Evolutionary conservation across 2,888 invertebrate species (phyloP).

Genomic region (Lasioglossum malachurum): DNA sequence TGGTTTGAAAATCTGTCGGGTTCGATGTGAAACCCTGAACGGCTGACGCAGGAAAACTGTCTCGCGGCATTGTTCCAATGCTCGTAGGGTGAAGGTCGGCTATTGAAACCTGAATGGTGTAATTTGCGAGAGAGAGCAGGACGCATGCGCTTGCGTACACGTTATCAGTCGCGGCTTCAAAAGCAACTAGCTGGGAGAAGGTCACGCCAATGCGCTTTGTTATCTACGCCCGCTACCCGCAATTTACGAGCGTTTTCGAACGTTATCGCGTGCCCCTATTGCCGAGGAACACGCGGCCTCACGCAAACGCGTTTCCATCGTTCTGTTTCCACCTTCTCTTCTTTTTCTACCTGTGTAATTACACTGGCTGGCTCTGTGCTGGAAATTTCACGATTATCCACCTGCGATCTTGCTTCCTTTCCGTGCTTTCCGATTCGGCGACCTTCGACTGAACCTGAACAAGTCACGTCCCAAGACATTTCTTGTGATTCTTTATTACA

Average conservation of each 20-base stretch:
- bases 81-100: conserved; percentile 78
- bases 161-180: conserved; percentile 71
- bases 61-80: conserved; percentile 43
- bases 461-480: not conserved
- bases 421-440: not conserved
- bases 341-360: not conserved
- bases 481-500: not conserved
- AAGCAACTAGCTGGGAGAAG: conserved; percentile 65
- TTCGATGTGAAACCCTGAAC: conserved; percentile 6
- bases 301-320: conserved; percentile 34
- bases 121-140: conserved; percentile 54
- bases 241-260: conserved; percentile 73
- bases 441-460: not conserved
- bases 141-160: conserved; percentile 40
- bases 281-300: conserved; percentile 52
- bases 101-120: conserved; percentile 73
- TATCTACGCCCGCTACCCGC: conserved; percentile 71
- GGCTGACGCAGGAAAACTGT: conserved; percentile 9
- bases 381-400: not conserved
- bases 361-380: not conserved
- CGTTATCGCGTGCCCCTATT: conserved; percentile 71
- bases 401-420: not conserved
- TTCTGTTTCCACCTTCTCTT: not conserved
- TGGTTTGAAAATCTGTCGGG: not conserved
- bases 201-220: conserved; percentile 77